Conservation (phyloP, 2,113 vertebrate species). For the Rutilus rutilus region DNA sequence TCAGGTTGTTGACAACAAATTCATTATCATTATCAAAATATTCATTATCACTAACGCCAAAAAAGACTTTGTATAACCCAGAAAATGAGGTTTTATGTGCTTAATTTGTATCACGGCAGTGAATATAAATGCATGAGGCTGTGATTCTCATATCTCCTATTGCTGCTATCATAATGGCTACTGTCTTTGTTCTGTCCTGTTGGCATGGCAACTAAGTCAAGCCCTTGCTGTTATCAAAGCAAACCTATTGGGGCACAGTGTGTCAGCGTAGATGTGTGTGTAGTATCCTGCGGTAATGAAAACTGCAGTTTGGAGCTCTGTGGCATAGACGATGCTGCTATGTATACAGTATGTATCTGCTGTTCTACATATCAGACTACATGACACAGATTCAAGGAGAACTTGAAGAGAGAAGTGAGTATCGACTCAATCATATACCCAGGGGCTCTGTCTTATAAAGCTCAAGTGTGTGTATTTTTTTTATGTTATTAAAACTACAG, state of each 20-base stretch:
- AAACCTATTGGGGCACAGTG: slow-evolving; percentile 52
- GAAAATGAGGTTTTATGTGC: not conserved
- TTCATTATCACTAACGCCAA: not conserved
- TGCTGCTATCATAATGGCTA: slow-evolving; percentile 50
- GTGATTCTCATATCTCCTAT: slow-evolving; percentile 46
- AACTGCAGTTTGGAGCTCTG: slow-evolving; percentile 27
- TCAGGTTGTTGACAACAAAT: not conserved
- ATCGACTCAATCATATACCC: not conserved
- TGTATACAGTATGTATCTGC: not conserved
- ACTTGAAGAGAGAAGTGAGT: not conserved
- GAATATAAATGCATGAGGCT: slow-evolving; percentile 33
- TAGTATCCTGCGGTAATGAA: slow-evolving; percentile 47
- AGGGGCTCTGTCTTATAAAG: not conserved
- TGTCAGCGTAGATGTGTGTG: slow-evolving; percentile 48
- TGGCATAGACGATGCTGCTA: not conserved
- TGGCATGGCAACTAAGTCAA: slow-evolving; percentile 64
- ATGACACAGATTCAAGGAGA: not conserved
- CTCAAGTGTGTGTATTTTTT: not conserved
- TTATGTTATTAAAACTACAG: not conserved
- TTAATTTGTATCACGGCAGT: slow-evolving; percentile 2
- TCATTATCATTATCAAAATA: not conserved
- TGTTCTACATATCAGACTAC: slow-evolving; percentile 12
- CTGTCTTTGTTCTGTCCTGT: slow-evolving; percentile 61
- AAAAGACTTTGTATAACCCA: not conserved
- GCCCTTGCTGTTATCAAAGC: slow-evolving; percentile 61